Evolutionary conservation across 2,888 invertebrate species (phyloP), one percentile per base, ranked within the genome.

Genomic region (Abrostola triplasia): DNA sequence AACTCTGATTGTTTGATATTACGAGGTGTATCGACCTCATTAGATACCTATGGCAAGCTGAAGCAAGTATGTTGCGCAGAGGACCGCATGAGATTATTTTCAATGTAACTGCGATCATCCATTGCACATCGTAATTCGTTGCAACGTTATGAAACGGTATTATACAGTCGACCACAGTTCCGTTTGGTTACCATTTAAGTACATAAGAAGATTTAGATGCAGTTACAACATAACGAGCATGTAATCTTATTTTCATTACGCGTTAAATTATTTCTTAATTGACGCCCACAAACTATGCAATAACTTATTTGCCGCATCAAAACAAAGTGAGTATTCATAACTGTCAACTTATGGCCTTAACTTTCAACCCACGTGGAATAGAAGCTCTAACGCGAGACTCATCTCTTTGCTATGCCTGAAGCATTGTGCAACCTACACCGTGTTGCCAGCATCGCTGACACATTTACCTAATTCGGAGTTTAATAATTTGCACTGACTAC

Each of bases 291-390:
- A 35, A 50, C 6, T 42, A 81, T 70, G 75, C 66, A 78, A 78
- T 84, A 85, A 90, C 87, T 88, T 88, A 87, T 87, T 87, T 81
- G 79, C 84, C 80, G 79, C 80, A 81, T 84, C 50, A 83, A 75
- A 82, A 84, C 73, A 79, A 76, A 85, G 86, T 81, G 77, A 80
- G 84, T 87, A 90, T 92, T 90, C 87, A 86, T 90, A 90, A 86
- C 90, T 91, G 91, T 92, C 90, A 89, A 87, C 82, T 84, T 70
- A 65, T 81, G 89, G 84, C 92, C 93, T 93, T 90, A 91, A 88
- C 87, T 89, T 85, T 84, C 90, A 83, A 79, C 93, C 93, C 91
- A 94, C 93, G 83, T 83, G 70, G 69, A 67, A 76, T 86, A 84
- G 84, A 85, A 85, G 71, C 59, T 80, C 24, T 24, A 24, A 24